Percentiles rank a stretch among this genome's conserved stretches.
Conservation (phyloP, 1,140 invertebrate species). For the Ctenoplectra terminalis region DNA sequence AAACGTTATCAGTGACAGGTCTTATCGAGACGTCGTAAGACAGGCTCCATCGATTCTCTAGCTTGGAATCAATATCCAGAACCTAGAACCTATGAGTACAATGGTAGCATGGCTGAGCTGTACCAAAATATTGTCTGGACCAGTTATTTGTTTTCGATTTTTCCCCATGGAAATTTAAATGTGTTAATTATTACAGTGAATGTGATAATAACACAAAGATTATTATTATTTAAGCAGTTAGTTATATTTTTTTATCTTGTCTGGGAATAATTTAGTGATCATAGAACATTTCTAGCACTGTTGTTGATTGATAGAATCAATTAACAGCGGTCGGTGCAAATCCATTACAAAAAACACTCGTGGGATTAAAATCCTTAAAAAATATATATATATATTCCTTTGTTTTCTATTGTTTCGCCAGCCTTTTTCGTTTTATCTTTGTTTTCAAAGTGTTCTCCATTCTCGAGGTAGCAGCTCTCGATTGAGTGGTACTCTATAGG, state of each 20-base stretch:
- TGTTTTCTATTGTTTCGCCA: conserved; percentile 4
- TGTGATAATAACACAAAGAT: neutral
- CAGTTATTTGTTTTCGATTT: neutral
- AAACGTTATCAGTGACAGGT: conserved; percentile 34
- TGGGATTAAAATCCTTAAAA: neutral
- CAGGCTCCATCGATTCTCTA: conserved; percentile 38
- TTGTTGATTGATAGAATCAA: neutral
- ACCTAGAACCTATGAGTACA: neutral
- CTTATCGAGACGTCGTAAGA: conserved; percentile 45
- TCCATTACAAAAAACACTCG: neutral
- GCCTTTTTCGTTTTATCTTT: conserved; percentile 19
- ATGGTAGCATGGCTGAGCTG: neutral
- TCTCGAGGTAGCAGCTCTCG: conserved; percentile 18
- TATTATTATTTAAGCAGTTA: neutral
- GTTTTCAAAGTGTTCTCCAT: conserved; percentile 27
- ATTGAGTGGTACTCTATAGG: conserved; percentile 33
- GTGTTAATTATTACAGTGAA: neutral
- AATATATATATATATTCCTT: neutral
- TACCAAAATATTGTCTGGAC: neutral
- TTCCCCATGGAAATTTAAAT: too few species aligned
- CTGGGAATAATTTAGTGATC: neutral
- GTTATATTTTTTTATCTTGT: neutral
- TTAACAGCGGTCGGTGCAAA: neutral
- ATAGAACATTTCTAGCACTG: neutral
- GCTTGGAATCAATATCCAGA: conserved; percentile 42